These are phyloP conservation scores for Littorina saxatilis DNA, from an alignment of 1,140 invertebrate genomes.

Conservation along the genomic window DNA sequence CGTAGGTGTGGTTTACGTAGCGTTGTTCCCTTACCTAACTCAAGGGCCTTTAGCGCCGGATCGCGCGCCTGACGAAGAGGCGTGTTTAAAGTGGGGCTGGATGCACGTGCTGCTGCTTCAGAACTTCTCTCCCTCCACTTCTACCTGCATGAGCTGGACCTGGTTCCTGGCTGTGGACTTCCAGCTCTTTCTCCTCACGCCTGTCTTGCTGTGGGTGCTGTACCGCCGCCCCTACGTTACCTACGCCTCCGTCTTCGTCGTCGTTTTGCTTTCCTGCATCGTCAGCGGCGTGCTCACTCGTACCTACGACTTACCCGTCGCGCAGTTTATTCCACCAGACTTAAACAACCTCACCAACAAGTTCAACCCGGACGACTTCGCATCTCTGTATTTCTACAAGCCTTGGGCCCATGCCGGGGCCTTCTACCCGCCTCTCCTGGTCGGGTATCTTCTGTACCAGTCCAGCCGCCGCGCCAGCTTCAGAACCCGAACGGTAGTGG, in stretches of 20 bases:
- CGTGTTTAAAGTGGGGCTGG: neutral
- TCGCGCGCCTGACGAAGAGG: neutral
- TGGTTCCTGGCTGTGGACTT: slow-evolving; percentile 34
- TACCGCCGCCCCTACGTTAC: neutral
- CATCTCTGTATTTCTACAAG: neutral
- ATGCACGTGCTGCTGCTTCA: slow-evolving; percentile 14
- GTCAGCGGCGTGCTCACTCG: neutral
- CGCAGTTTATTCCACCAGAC: neutral
- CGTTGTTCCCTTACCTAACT: slow-evolving; percentile 13
- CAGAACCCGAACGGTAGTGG: neutral
- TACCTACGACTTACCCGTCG: neutral
- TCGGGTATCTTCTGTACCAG: neutral
- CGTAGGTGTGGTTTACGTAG: neutral
- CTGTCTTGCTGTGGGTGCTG: neutral
- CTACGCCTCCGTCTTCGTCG: neutral
- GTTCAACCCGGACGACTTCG: neutral
- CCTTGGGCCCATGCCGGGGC: slow-evolving; percentile 6
- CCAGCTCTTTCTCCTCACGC: slow-evolving; percentile 25
- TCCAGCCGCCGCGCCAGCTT: neutral
- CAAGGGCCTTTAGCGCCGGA: neutral
- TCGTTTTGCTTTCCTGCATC: neutral
- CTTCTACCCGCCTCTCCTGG: slow-evolving; percentile 8
- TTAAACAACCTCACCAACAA: neutral
- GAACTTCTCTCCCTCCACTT: neutral
- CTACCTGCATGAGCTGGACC: slow-evolving; percentile 30